Percentiles rank a stretch among this genome's conserved stretches.
Conservation (phyloP, 2,888 invertebrate species). For the Odiellus spinosus region DNA sequence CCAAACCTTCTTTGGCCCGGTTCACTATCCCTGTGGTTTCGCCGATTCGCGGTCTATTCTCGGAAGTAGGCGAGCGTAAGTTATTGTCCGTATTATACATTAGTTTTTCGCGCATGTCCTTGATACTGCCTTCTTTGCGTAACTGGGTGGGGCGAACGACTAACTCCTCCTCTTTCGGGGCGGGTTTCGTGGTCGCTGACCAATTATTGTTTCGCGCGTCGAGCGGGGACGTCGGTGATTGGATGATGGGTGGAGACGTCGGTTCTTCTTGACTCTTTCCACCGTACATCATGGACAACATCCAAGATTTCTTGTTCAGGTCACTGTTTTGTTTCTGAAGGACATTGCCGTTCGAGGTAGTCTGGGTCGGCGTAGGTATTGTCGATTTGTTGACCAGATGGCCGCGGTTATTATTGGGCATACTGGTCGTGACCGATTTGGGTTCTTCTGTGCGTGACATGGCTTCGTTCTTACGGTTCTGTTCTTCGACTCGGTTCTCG, state of each 20-base stretch:
- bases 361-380: slow-evolving; percentile 1
- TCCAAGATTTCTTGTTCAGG: slow-evolving; percentile 29
- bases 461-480: slow-evolving; percentile 18
- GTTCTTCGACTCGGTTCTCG: slow-evolving; percentile 14
- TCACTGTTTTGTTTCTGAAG: slow-evolving; percentile 4
- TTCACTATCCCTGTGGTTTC: slow-evolving; percentile 13
- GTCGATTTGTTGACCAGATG: slow-evolving; percentile 4
- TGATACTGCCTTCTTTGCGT: slow-evolving; percentile 8
- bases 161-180: slow-evolving; percentile 4
- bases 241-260: not conserved
- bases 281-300: slow-evolving; percentile 29
- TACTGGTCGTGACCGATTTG: not conserved
- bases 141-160: slow-evolving; percentile 3
- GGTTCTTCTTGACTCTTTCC: slow-evolving; percentile 29
- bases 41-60: slow-evolving; percentile 6
- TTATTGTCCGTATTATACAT: slow-evolving; percentile 6
- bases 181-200: no score
- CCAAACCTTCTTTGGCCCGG: slow-evolving; percentile 14
- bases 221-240: not conserved
- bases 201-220: not conserved
- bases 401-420: no score
- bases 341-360: no score
- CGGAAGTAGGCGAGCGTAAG: slow-evolving; percentile 6
- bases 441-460: slow-evolving; percentile 8
- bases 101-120: slow-evolving; percentile 14